These are phyloP conservation scores for Spodoptera littoralis DNA, from an alignment of 2,888 invertebrate species.

Conservation along the genomic window DNA sequence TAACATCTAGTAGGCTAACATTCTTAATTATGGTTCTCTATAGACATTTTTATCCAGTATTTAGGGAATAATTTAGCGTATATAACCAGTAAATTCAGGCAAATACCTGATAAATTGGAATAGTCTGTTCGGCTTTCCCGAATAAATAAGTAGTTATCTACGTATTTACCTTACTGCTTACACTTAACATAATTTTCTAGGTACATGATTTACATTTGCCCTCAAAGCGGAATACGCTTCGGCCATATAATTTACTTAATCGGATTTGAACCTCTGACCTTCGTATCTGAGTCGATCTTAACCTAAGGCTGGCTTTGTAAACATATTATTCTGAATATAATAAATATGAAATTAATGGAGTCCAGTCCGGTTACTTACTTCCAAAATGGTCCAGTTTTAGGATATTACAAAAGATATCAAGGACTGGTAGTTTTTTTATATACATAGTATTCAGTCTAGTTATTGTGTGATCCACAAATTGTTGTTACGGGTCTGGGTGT, in stretches of 20 bases:
- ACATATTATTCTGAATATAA: constrained; percentile 36
- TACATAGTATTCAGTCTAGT: too few relatives aligned
- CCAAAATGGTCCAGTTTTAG: background rate
- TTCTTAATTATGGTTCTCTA: too few relatives aligned
- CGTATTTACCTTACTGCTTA: constrained; percentile 10
- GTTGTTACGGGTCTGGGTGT: too few relatives aligned
- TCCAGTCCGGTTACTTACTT: background rate
- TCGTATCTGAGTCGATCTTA: constrained; percentile 34
- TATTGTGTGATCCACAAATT: too few relatives aligned
- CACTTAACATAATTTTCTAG: constrained; percentile 22
- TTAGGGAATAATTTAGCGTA: too few relatives aligned
- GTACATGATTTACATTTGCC: constrained; percentile 28
- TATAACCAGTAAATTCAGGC: too few relatives aligned
- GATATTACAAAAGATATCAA: too few relatives aligned
- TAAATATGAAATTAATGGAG: constrained; percentile 23
- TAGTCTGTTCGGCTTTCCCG: background rate
- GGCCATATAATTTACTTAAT: constrained; percentile 45
- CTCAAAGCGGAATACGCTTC: constrained; percentile 19
- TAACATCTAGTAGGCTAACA: too few relatives aligned
- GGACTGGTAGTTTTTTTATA: too few relatives aligned
- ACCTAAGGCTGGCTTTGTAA: constrained; percentile 25
- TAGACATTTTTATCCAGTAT: too few relatives aligned
- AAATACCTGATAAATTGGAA: background rate
- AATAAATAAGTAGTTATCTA: constrained; percentile 1
- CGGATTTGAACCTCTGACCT: constrained; percentile 49